Conservation (phyloP, 2,113 vertebrate genomes). For the Dipodomys spectabilis region DNA sequence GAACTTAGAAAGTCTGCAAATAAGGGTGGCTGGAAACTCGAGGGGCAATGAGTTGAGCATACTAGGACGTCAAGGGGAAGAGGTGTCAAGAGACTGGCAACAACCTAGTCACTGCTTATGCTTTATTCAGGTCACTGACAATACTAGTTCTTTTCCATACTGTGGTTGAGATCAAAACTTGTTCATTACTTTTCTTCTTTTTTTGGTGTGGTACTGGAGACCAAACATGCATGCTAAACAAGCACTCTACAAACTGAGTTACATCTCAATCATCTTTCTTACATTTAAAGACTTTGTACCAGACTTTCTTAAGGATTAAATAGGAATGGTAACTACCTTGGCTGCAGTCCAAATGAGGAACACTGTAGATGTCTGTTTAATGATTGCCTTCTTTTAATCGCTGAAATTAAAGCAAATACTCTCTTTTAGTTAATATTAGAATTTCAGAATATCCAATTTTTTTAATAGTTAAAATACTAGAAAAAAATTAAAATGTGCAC, state of each 20-base stretch:
- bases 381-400: conserved; percentile 22
- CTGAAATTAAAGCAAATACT: not conserved
- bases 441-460: not conserved
- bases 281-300: not conserved
- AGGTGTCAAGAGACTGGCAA: not conserved
- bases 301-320: not conserved
- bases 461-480: conserved; percentile 74
- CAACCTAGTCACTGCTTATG: not conserved
- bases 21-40: not conserved
- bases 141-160: not conserved
- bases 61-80: too few species aligned
- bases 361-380: fast-evolving
- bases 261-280: not conserved
- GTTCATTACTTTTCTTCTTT: too few species aligned
- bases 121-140: not conserved
- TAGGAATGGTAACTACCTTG: not conserved
- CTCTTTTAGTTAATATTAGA: not conserved
- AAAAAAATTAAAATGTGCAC: conserved; percentile 77
- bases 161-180: not conserved
- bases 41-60: not conserved
- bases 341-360: not conserved
- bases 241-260: not conserved
- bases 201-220: not conserved
- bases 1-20: fast-evolving
- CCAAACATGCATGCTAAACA: not conserved